These are phyloP conservation scores for Falco peregrinus DNA, from an alignment of 2,797 vertebrate species.

Conservation along the genomic window DNA sequence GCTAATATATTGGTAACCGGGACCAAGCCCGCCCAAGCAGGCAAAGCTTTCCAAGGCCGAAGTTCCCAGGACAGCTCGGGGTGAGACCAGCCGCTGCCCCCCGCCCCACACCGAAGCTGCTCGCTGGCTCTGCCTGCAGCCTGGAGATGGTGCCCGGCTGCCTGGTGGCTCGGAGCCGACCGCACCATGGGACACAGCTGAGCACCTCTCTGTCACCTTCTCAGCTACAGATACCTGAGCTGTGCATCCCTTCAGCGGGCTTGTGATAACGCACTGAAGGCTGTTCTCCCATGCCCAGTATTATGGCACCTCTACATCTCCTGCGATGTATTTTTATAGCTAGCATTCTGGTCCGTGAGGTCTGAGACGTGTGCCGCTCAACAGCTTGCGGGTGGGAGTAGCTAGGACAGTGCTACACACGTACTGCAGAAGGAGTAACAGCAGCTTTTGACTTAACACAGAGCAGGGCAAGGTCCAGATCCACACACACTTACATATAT, in stretches of 20 bases:
- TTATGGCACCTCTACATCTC: neutral
- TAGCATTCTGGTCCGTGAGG: neutral
- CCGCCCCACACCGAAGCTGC: neutral
- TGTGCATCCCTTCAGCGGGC: neutral
- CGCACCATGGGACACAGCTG: neutral
- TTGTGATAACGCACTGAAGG: neutral
- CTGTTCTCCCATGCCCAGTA: neutral
- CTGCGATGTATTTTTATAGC: too few relatives aligned
- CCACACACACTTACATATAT: neutral
- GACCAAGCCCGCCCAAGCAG: neutral
- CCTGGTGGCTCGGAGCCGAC: neutral
- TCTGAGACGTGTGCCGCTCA: fast-evolving
- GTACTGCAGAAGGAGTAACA: neutral
- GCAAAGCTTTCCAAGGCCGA: neutral
- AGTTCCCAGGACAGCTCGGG: neutral
- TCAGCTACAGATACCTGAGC: neutral
- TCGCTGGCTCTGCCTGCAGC: neutral
- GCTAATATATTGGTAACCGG: fast-evolving
- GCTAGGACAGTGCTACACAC: neutral
- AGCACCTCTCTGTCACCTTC: neutral
- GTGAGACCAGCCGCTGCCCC: fast-evolving
- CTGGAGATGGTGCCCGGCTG: neutral
- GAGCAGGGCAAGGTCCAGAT: neutral
- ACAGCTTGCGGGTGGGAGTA: neutral
- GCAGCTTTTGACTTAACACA: neutral